Percentiles rank a stretch among this genome's conserved stretches.
Conservation (phyloP, 1,140 invertebrate genomes). For the Schmidtea mediterranea region DNA sequence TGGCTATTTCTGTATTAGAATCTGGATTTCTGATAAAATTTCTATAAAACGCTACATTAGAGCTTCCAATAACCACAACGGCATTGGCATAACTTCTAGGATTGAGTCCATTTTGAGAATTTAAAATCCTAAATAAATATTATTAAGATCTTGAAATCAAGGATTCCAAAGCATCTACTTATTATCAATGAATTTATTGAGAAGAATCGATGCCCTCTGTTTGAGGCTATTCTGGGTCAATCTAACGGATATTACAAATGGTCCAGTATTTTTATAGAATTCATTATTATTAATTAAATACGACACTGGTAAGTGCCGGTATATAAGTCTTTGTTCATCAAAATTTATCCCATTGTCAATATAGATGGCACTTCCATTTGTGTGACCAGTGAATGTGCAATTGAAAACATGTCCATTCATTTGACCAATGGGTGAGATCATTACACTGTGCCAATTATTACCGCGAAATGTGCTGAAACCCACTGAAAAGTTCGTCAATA, state of each 20-base stretch:
- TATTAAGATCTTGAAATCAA: too few species aligned
- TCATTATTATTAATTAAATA: slow-evolving; percentile 57
- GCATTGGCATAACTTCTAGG: slow-evolving; percentile 47
- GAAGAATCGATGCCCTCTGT: slow-evolving; percentile 54
- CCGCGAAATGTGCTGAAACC: slow-evolving; percentile 17
- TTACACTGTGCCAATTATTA: slow-evolving; percentile 19
- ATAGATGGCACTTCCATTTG: slow-evolving; percentile 44
- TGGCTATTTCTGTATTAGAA: slow-evolving; percentile 69
- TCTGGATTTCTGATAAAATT: slow-evolving; percentile 73
- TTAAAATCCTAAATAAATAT: neutral
- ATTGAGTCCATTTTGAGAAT: slow-evolving; percentile 30
- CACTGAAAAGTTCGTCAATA: slow-evolving; percentile 17
- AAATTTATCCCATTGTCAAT: slow-evolving; percentile 48
- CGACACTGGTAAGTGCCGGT: slow-evolving; percentile 18
- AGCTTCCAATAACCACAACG: slow-evolving; percentile 53
- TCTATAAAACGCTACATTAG: slow-evolving; percentile 54
- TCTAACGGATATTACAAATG: slow-evolving; percentile 57
- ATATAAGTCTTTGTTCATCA: slow-evolving; percentile 20
- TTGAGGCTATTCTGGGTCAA: slow-evolving; percentile 51
- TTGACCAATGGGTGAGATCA: slow-evolving; percentile 19
- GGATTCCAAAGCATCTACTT: slow-evolving; percentile 46
- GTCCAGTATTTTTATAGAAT: slow-evolving; percentile 55
- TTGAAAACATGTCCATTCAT: slow-evolving; percentile 22
- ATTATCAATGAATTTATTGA: slow-evolving; percentile 61
- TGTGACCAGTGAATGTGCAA: slow-evolving; percentile 55